Conservation (phyloP, 2,888 invertebrate species). For the Lagria hirta region DNA sequence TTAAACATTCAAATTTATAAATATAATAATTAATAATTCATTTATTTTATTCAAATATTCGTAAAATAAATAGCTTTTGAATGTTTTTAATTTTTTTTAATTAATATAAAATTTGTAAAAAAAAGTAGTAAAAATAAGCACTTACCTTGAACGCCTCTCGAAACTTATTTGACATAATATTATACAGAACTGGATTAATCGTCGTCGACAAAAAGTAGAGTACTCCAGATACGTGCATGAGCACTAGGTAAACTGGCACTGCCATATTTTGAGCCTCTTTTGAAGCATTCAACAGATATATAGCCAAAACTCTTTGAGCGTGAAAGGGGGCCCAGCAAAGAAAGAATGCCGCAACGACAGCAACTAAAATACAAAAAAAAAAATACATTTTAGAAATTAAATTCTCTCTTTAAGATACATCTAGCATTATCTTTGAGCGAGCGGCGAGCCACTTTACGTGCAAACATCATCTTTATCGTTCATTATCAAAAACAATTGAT, state of each 20-base stretch:
- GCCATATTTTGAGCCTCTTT: slow-evolving; percentile 47
- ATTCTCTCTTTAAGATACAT: background rate
- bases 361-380: too few relatives aligned
- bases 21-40: too few relatives aligned
- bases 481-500: too few relatives aligned
- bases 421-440: too few relatives aligned
- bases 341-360: slow-evolving; percentile 87
- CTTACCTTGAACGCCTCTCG: slow-evolving; percentile 88
- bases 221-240: slow-evolving; percentile 84
- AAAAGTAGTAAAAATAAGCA: background rate
- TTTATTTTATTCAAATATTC: too few relatives aligned
- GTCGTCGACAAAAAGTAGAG: slow-evolving; percentile 91
- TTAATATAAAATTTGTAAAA: background rate
- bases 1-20: too few relatives aligned
- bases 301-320: slow-evolving; percentile 82
- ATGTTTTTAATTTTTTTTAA: too few relatives aligned
- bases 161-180: slow-evolving; percentile 94
- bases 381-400: too few relatives aligned
- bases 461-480: too few relatives aligned
- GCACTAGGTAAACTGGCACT: slow-evolving; percentile 59
- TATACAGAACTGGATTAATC: slow-evolving; percentile 90
- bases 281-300: slow-evolving; percentile 62
- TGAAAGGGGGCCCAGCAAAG: slow-evolving; percentile 94
- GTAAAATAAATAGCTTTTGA: too few relatives aligned
- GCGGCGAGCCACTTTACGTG: too few relatives aligned